phyloP scores from a whole-genome alignment of 2,113 vertebrate genomes.

The Ginglymostoma cirratum region DNA sequence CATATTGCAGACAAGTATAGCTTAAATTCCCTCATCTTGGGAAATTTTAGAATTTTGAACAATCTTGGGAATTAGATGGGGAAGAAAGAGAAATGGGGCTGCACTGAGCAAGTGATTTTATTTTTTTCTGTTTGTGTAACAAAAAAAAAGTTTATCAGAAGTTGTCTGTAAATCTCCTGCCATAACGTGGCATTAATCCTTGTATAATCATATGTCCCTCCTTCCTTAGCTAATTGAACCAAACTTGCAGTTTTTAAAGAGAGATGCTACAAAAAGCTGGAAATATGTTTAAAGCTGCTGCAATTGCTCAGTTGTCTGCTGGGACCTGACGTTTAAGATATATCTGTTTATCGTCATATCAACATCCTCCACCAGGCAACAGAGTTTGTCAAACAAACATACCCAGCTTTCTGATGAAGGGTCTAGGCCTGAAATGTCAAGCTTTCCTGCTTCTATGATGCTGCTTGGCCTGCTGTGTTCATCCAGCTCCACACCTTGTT shows the following conservation, averaged over 20 bases:
- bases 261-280: background rate
- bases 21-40: background rate
- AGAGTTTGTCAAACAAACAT: background rate
- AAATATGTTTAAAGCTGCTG: background rate
- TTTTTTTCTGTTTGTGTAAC: background rate
- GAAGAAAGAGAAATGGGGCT: background rate
- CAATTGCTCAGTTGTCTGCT: background rate
- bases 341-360: background rate
- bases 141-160: background rate
- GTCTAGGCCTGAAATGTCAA: too few species aligned
- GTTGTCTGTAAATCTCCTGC: background rate
- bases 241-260: background rate
- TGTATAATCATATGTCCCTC: background rate
- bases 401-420: too few species aligned
- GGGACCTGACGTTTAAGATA: background rate
- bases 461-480: too few species aligned
- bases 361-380: background rate
- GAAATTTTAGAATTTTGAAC: background rate
- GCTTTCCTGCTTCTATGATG: too few species aligned
- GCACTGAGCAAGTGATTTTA: background rate
- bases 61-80: background rate
- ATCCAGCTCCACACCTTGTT: too few species aligned
- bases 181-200: background rate
- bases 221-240: background rate
- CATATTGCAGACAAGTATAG: background rate